These are phyloP conservation scores for Boloria selene DNA, from an alignment of 2,888 invertebrate genomes.

Conservation along the genomic window DNA sequence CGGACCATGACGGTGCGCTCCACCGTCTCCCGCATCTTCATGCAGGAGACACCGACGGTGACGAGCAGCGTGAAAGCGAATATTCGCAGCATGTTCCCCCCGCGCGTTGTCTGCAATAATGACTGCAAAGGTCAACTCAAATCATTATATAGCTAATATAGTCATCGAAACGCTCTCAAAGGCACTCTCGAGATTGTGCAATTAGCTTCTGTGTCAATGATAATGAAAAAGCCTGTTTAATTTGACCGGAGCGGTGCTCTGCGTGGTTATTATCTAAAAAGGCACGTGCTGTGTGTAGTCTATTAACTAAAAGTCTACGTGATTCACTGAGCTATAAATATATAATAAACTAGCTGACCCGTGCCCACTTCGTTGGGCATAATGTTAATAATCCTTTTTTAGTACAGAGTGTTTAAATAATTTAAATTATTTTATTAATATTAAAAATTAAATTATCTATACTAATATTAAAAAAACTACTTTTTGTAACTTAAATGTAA, in stretches of 20 bases:
- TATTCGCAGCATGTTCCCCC: constrained; percentile 64
- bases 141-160: constrained; percentile 75
- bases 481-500: no score
- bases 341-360: no score
- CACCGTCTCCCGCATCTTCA: constrained; percentile 76
- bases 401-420: no score
- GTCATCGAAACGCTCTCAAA: constrained; percentile 68
- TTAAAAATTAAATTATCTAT: no score
- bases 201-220: constrained; percentile 80
- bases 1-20: constrained; percentile 81
- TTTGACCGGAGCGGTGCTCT: constrained; percentile 72
- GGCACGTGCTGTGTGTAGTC: constrained; percentile 20
- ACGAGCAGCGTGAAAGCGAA: constrained; percentile 55
- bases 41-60: constrained; percentile 55
- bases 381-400: no score
- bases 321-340: no score
- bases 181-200: constrained; percentile 76
- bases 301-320: no score
- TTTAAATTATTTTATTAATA: no score
- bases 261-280: constrained; percentile 52
- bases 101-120: constrained; percentile 58
- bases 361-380: no score
- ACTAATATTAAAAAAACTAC: no score
- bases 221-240: constrained; percentile 77
- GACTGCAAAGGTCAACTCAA: constrained; percentile 67